Conservation (phyloP, 1,140 invertebrate genomes). For the Aphaenogaster ashmeadi region DNA sequence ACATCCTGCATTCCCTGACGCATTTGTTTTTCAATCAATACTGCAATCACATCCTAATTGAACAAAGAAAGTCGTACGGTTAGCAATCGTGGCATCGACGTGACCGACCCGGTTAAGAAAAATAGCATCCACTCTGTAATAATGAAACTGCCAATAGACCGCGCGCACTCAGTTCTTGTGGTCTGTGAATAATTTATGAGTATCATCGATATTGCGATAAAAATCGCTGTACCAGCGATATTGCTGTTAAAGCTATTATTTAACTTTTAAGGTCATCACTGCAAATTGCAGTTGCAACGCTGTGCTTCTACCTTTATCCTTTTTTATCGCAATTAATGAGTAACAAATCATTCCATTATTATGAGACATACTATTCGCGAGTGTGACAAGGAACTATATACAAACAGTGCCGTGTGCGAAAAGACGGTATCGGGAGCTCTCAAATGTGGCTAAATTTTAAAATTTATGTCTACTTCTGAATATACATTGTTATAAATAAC, state of each 20-base stretch:
- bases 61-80: constrained; percentile 27
- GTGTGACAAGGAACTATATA: too few relatives aligned
- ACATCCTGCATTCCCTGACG: too few relatives aligned
- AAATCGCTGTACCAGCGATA: constrained; percentile 23
- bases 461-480: too few relatives aligned
- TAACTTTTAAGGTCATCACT: constrained; percentile 36
- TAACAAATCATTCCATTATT: constrained; percentile 4
- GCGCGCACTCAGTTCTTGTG: background rate
- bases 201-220: constrained; percentile 29
- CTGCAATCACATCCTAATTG: constrained; percentile 31
- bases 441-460: too few relatives aligned
- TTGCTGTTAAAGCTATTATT: background rate
- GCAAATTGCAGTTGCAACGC: background rate
- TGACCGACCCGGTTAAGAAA: background rate
- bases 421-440: too few relatives aligned
- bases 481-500: too few relatives aligned
- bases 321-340: background rate
- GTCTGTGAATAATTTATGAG: constrained; percentile 50
- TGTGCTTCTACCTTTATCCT: background rate
- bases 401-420: too few relatives aligned
- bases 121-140: constrained; percentile 39
- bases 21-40: constrained; percentile 39
- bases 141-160: constrained; percentile 47
- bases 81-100: constrained; percentile 23
- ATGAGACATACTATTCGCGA: background rate